Percentiles rank a stretch among this genome's conserved stretches.
These are phyloP conservation scores for Parus major DNA, from an alignment of 2,113 vertebrate species.

Conservation along the genomic window DNA sequence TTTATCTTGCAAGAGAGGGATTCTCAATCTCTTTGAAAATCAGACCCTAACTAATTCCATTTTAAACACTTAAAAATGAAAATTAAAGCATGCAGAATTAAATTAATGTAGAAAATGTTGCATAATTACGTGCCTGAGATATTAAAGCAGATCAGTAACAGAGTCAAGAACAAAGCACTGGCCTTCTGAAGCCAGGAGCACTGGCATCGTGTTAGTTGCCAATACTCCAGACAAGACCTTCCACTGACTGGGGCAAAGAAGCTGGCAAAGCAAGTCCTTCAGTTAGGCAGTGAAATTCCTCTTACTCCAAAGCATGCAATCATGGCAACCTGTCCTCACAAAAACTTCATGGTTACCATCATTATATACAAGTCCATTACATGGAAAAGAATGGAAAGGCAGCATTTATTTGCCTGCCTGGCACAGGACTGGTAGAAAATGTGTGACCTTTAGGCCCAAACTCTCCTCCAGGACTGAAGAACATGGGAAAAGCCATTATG, in stretches of 20 bases:
- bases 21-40: neutral
- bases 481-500: neutral
- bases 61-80: neutral
- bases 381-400: neutral
- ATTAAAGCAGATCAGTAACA: neutral
- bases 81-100: neutral
- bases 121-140: neutral
- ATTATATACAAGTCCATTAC: accelerated
- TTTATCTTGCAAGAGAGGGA: neutral
- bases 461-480: neutral
- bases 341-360: neutral
- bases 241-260: neutral
- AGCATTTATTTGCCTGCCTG: neutral
- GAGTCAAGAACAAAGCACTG: neutral
- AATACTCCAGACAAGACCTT: neutral
- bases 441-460: accelerated
- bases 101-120: neutral
- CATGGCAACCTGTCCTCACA: neutral
- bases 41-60: neutral
- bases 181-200: neutral
- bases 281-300: neutral
- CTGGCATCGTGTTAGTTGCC: neutral
- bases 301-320: neutral
- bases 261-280: neutral
- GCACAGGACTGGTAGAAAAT: neutral